Evolutionary conservation across 2,797 vertebrate species (phyloP), one percentile per base, ranked within the genome.

Genomic region (Zenarchopterus dispar): DNA sequence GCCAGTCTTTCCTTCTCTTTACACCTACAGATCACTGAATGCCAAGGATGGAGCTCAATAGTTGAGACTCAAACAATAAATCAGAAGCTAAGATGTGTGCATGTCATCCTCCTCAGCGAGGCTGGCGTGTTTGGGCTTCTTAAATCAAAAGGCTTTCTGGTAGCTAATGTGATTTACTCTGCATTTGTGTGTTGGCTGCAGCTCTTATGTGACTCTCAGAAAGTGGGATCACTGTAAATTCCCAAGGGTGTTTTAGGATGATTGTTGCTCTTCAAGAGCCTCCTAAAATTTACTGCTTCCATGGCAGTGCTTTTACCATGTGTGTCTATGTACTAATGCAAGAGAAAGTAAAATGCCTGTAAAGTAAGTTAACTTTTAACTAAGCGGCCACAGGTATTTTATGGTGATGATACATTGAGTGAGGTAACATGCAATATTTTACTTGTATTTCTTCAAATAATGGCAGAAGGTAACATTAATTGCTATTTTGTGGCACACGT

Each of bases 141-240:
- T 75, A 73, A 89, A 77, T 82, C 70, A 81, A 76, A 82, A 75
- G 73, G 75, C 83, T 86, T 77, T 84, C 74, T 62, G 48, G 70
- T 31, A 41, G 69, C 56, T 86, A 87, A 87, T 88, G 80, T 79
- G 85, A 88, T 90, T 90, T 85, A 44, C 61, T 56, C 31, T 62
- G 65, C 67, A 57, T 77, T 66, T 72, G 49, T 56, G 68, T 73
- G 58, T 61, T 66, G 67, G 78, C 75, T 86, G 62, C 41, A 69
- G 80, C 69, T 78, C 78, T 62, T 74, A 69, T 31, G 39, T 74
- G 78, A 75, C 73, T 61, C 54, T 56, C 18, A 77, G 62, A 85
- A 73, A 78, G 66, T 16, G 47, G 73, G 65, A 77, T 84, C 59
- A 50, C 28, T 77, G 71, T 75, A 59, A 70, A 81, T 72, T 82